Evolutionary conservation across 2,113 vertebrate genomes (phyloP).

Genomic region (Mus pahari): DNA sequence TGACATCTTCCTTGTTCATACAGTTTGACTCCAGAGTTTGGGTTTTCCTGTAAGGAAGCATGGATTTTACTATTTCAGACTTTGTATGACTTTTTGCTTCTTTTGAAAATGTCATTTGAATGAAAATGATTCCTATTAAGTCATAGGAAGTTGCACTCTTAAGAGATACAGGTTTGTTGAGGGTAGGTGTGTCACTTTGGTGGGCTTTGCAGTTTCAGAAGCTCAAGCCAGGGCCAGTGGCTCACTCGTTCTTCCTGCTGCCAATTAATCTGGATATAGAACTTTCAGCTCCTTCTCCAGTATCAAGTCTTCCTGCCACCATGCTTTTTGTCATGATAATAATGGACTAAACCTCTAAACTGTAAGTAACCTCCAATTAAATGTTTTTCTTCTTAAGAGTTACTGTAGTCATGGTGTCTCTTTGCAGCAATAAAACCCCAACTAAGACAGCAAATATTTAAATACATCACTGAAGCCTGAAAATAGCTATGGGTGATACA

Average conservation of each 20-base stretch:
- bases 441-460: neutral
- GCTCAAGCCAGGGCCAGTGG: too few species aligned
- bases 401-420: neutral
- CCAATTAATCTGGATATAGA: neutral
- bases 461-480: neutral
- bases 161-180: too few species aligned
- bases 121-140: neutral
- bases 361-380: neutral
- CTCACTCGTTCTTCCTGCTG: neutral
- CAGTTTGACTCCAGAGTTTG: neutral
- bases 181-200: neutral
- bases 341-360: neutral
- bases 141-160: neutral
- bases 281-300: neutral
- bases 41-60: neutral
- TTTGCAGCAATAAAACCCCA: neutral
- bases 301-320: neutral
- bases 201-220: neutral
- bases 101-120: neutral
- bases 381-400: neutral
- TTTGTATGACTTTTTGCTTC: neutral
- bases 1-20: neutral
- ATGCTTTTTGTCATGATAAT: neutral
- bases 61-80: conserved; percentile 1
- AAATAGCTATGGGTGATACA: neutral